Evolutionary conservation across 1,140 invertebrate species (phyloP), one percentile per base, ranked within the genome.

Genomic region (Platyscapa corneri): DNA sequence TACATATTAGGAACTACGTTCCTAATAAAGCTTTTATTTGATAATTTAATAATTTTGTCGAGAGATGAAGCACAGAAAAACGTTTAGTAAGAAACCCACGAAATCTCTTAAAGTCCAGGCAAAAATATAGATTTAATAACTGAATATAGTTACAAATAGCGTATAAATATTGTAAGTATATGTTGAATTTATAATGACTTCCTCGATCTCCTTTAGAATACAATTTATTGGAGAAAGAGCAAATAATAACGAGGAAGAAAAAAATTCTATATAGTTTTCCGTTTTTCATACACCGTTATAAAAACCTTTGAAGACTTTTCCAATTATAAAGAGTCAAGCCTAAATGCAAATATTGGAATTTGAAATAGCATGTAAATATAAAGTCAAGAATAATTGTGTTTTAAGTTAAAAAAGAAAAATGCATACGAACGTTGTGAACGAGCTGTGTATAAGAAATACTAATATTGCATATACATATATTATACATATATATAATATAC

Each of bases 101-200:
- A 64, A 23, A 46, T 64, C n/a, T 27, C 14, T 67, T 49, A 49
- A 65, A 67, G 42, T 84, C 75, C 82, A 78, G 23, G 23, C 60
- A 70, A 8, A 74, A 46, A 12, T 60, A 85, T 49, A 83, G 16
- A 67, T 77, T 67, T 49, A 49, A 83, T 75, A 75, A 82, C 2
- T 70, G 72, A 53, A 53, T 75, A 83, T 83, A 82, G n/a, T 64
- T 76, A 82, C 60, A 64, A 77, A 72, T 82, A 77, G 16, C 20
- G 7, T 83, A 86, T 72, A 86, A 56, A 83, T 83, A 79, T 79
- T 86, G 75, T 83, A 86, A 83, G 74, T 86, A 86, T 78, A 75
- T 75, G 75, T 84, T 79, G 34, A 79, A 84, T 34, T 84, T 78
- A 79, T 67, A 23, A 84, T n/a, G 42, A 84, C 34, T 84, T 79